Evolutionary conservation across 2,113 vertebrate species (phyloP), one percentile per base, ranked within the genome.

Genomic region (Cyanistes caeruleus): DNA sequence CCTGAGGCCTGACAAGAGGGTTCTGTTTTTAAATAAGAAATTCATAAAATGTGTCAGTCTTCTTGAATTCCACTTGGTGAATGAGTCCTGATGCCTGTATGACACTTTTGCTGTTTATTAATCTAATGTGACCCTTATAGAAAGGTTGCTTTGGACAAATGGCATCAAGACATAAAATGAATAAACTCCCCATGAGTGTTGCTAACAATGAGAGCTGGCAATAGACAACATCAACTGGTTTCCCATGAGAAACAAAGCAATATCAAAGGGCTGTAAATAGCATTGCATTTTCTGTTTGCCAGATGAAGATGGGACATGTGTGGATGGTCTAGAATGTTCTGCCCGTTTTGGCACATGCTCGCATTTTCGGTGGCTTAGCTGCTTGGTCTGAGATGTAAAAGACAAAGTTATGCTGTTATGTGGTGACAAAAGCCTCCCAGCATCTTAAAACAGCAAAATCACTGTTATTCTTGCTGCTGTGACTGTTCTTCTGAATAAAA

Each of bases 211-310:
- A 89, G 37, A 79, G 65, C 76, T 86, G 93, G 74, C 91, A 89
- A 69, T 56, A 82, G 81, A 64, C 58, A 88, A 35, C 76, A 68
- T 41, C 73, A 80, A 37, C 28, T 49, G n/a, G 72, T 94, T 97
- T 97, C 96, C 94, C 97, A 91, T 95, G 95, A 97, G 94, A 92
- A 97, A 90, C 68, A 93, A 94, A 90, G 85, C 81, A 87, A 76
- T 96, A 89, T 65, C 81, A 93, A 92, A 84, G 62, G 62, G 55
- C 48, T 90, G 48, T 72, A 93, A 95, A 87, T 39, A 95, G 55
- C 65, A 74, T 60, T 95, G 60, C 7, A 44, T 82, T 82, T 97
- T 93, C 76, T 84, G 55, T 89, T 96, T 97, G 83, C 65, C 55
- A 93, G 72, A 95, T 94, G 69, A 94, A 91, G 44, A 90, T 73